Evolutionary conservation across 2,888 invertebrate species (phyloP).

Genomic region (Cantharis rustica): DNA sequence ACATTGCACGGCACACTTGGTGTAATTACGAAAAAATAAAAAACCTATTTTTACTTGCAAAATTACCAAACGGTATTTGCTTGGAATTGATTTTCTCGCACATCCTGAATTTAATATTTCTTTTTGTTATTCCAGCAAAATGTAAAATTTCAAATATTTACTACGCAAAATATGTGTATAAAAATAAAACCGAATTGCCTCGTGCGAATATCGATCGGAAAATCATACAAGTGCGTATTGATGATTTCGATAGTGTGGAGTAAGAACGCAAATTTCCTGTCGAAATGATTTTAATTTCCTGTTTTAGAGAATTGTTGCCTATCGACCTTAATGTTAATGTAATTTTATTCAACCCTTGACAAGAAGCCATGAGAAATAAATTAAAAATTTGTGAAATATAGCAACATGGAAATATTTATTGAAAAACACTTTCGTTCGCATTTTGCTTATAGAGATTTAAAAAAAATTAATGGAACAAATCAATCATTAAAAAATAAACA

Average conservation of each 20-base stretch:
- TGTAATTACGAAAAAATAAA: neutral
- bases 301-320: conserved; percentile 23
- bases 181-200: neutral
- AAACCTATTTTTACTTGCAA: neutral
- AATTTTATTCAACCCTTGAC: conserved; percentile 6
- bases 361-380: neutral
- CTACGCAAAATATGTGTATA: too few species aligned
- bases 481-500: neutral
- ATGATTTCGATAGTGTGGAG: neutral
- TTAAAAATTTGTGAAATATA: neutral
- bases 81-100: neutral
- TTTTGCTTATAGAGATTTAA: neutral
- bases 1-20: neutral
- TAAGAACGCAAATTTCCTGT: conserved; percentile 27
- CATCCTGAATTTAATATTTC: neutral
- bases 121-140: neutral
- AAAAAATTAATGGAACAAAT: neutral
- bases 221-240: neutral
- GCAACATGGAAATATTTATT: neutral
- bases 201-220: neutral
- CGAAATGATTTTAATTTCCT: conserved; percentile 29
- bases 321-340: conserved; percentile 19
- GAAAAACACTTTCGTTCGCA: neutral
- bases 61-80: too few species aligned
- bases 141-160: neutral